phyloP scores from a whole-genome alignment of 2,113 vertebrate species.

The Rhynchopsitta pachyrhyncha region DNA sequence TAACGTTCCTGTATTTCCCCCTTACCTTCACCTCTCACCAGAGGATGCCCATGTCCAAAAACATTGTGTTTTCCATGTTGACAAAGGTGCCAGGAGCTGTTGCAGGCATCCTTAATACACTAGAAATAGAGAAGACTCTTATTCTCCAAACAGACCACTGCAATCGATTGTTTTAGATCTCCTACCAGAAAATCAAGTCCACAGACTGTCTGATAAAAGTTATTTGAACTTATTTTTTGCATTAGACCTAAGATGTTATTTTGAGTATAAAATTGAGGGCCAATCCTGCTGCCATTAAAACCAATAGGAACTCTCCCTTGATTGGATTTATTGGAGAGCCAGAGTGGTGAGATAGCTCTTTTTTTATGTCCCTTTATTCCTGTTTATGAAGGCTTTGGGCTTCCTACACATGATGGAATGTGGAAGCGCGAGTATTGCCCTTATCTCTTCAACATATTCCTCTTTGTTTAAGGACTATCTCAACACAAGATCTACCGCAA shows the following conservation, averaged over 20 bases:
- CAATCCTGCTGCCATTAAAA: background rate
- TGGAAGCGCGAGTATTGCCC: background rate
- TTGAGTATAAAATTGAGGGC: background rate
- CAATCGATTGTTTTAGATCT: background rate
- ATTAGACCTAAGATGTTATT: background rate
- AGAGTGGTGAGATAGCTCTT: background rate
- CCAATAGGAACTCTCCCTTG: background rate
- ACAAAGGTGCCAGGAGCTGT: background rate
- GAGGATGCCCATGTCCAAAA: background rate
- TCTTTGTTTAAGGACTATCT: background rate
- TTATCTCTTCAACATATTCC: background rate
- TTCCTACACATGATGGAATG: background rate
- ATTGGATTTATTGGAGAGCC: background rate
- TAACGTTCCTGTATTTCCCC: background rate
- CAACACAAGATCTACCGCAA: background rate
- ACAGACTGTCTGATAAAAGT: background rate
- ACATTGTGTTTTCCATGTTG: rapidly evolving
- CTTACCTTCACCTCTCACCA: background rate
- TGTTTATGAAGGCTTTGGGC: background rate
- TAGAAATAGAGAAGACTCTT: background rate
- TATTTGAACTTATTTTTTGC: background rate
- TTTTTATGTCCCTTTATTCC: background rate
- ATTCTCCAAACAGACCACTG: background rate
- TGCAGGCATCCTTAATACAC: background rate
- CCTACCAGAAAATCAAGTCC: background rate